Conservation (phyloP, 2,797 vertebrate species). For the Apogon hyalosoma region DNA sequence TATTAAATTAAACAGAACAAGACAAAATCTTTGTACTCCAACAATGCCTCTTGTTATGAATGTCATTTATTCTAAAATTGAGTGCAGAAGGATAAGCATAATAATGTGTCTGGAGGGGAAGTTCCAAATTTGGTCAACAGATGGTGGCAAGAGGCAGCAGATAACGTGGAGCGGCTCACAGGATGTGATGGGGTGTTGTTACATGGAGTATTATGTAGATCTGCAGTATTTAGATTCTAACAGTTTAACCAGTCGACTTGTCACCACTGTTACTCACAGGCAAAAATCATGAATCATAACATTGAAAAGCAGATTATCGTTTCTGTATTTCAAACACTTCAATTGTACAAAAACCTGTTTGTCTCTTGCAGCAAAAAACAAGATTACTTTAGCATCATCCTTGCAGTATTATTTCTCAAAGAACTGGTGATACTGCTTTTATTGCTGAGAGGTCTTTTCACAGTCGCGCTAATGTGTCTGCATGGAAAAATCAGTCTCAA, state of each 20-base stretch:
- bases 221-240: conserved; percentile 12
- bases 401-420: too few relatives aligned
- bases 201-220: conserved; percentile 17
- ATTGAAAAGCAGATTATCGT: too few relatives aligned
- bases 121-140: conserved; percentile 78
- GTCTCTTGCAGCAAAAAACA: too few relatives aligned
- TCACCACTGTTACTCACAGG: too few relatives aligned
- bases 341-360: too few relatives aligned
- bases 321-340: too few relatives aligned
- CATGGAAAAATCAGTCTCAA: conserved; percentile 14
- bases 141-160: conserved; percentile 75
- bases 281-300: too few relatives aligned
- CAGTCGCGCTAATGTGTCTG: too few relatives aligned
- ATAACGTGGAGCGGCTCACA: conserved; percentile 27
- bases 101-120: conserved; percentile 32
- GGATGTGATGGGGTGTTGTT: conserved; percentile 1
- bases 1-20: conserved; percentile 25
- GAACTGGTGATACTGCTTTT: too few relatives aligned
- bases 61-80: conserved; percentile 37
- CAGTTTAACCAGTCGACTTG: neutral
- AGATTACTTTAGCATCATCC: too few relatives aligned
- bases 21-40: conserved; percentile 10
- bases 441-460: too few relatives aligned
- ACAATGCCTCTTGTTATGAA: conserved; percentile 16
- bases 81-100: conserved; percentile 32